Conservation (phyloP, 2,113 vertebrate species). For the Plestiodon gilberti region DNA sequence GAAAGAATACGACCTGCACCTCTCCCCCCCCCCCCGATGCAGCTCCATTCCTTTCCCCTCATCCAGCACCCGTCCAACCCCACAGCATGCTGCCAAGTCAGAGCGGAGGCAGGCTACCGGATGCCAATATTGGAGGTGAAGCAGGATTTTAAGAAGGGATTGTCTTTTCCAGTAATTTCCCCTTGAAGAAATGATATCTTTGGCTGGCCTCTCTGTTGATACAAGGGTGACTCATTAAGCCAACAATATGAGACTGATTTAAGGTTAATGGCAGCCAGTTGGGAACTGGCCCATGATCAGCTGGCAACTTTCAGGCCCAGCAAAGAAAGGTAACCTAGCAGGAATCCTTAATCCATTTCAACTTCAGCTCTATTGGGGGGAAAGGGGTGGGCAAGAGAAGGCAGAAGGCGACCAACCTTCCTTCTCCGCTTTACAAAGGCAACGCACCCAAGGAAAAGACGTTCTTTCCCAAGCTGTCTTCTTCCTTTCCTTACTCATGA, state of each 20-base stretch:
- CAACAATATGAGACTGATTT: conserved; percentile 65
- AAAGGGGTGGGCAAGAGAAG: neutral
- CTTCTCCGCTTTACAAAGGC: neutral
- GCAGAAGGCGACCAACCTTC: neutral
- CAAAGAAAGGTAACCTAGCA: conserved; percentile 31
- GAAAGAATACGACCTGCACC: conserved; percentile 37
- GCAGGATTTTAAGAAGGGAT: conserved; percentile 54
- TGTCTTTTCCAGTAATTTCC: conserved; percentile 69
- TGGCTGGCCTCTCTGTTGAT: conserved; percentile 68
- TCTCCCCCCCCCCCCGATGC: neutral
- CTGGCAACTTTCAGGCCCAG: conserved; percentile 51
- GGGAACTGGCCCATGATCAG: conserved; percentile 54
- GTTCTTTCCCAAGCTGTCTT: fast-evolving
- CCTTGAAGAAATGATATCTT: conserved; percentile 58
- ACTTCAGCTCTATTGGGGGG: neutral
- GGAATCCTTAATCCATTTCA: conserved; percentile 35
- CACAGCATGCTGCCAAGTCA: conserved; percentile 20
- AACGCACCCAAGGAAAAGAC: fast-evolving
- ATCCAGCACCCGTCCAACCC: conserved; percentile 42
- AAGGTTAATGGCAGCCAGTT: conserved; percentile 66
- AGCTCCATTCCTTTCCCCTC: conserved; percentile 55
- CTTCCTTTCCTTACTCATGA: neutral
- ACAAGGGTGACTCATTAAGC: conserved; percentile 70
- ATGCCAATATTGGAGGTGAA: conserved; percentile 58
- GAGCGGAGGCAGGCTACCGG: conserved; percentile 48